Conservation (phyloP, 2,888 invertebrate genomes). For the Elgonia sp. region DNA sequence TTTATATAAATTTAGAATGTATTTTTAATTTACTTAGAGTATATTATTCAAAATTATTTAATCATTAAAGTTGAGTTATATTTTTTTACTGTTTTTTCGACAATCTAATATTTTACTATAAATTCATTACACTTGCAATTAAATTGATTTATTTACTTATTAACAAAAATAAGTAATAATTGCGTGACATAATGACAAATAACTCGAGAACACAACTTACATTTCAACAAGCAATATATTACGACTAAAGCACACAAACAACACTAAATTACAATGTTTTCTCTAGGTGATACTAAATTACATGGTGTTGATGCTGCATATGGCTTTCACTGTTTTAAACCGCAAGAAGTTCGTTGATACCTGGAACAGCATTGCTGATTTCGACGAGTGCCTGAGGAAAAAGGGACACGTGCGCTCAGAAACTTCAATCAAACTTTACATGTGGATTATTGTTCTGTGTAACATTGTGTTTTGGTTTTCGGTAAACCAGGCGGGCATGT, state of each 20-base stretch:
- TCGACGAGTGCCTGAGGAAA: constrained; percentile 79
- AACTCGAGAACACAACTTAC: not conserved
- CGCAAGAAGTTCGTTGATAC: constrained; percentile 79
- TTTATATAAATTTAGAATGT: too few relatives aligned
- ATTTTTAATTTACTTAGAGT: too few relatives aligned
- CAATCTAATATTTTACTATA: too few relatives aligned
- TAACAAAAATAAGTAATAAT: too few relatives aligned
- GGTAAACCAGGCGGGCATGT: constrained; percentile 82
- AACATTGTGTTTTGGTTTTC: constrained; percentile 78
- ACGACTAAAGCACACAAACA: not conserved
- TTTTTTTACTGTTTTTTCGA: too few relatives aligned
- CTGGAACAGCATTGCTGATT: constrained; percentile 84
- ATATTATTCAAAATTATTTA: too few relatives aligned
- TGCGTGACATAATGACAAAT: too few relatives aligned
- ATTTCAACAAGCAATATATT: not conserved
- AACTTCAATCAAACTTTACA: constrained; percentile 66
- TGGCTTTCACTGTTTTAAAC: constrained; percentile 71
- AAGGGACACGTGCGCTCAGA: constrained; percentile 81
- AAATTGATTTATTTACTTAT: too few relatives aligned
- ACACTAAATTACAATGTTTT: not conserved
- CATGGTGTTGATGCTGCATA: constrained; percentile 76
- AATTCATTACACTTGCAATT: too few relatives aligned
- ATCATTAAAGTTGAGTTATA: too few relatives aligned
- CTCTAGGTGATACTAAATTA: constrained; percentile 81
- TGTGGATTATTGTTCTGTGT: constrained; percentile 77